Evolutionary conservation across 2,888 invertebrate species (phyloP).

Genomic region (Limnephilus rhombicus): DNA sequence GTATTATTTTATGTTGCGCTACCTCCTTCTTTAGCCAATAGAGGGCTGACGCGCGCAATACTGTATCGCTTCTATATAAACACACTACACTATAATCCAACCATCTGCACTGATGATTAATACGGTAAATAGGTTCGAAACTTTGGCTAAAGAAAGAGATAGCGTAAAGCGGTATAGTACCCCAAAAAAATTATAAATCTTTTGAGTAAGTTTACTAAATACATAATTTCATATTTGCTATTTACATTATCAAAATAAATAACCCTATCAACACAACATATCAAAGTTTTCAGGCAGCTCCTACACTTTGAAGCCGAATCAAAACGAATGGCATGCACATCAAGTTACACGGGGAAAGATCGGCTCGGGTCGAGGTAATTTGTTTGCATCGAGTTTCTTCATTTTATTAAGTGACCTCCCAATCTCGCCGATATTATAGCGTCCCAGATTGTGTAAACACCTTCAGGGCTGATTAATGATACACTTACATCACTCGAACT

Average conservation of each 20-base stretch:
- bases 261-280: neutral
- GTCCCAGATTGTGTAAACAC: neutral
- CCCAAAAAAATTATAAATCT: too few relatives aligned
- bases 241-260: neutral
- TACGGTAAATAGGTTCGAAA: too few relatives aligned
- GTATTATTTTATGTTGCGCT: too few relatives aligned
- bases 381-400: conserved; percentile 45
- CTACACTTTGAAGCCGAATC: neutral
- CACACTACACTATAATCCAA: too few relatives aligned
- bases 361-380: conserved; percentile 38
- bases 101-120: too few relatives aligned
- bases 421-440: conserved; percentile 28
- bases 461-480: conserved; percentile 28
- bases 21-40: too few relatives aligned
- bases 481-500: conserved; percentile 23
- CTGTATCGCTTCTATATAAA: too few relatives aligned
- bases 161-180: too few relatives aligned
- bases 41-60: too few relatives aligned
- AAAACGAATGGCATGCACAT: neutral
- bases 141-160: too few relatives aligned
- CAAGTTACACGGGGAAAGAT: neutral
- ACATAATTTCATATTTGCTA: neutral
- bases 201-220: too few relatives aligned
- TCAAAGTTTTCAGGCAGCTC: neutral
- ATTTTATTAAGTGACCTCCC: conserved; percentile 28